Percentiles rank a stretch among this genome's conserved stretches.
Conservation (phyloP, 2,797 vertebrate species). For the Coregonus sp. region DNA sequence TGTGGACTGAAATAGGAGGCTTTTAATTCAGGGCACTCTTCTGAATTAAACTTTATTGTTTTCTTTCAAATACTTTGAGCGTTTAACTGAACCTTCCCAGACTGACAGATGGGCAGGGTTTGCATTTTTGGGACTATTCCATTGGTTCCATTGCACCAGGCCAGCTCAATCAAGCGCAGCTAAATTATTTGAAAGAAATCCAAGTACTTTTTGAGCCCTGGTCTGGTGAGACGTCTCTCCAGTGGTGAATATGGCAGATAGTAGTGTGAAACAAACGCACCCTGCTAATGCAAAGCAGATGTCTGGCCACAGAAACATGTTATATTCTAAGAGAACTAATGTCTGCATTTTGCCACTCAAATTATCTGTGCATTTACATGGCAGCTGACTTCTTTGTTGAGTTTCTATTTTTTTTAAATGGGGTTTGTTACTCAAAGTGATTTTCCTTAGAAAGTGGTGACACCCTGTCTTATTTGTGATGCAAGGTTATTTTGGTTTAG, state of each 20-base stretch:
- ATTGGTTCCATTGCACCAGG: neutral
- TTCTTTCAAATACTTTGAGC: slow-evolving; percentile 1
- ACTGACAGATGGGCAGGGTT: neutral
- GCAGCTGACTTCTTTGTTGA: slow-evolving; percentile 24
- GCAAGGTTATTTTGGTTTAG: neutral
- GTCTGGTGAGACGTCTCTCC: neutral
- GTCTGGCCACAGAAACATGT: slow-evolving; percentile 34
- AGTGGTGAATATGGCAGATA: neutral
- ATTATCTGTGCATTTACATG: slow-evolving; percentile 18
- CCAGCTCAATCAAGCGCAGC: too few species aligned
- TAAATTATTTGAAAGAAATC: neutral
- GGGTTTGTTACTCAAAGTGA: neutral
- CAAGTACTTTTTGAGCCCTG: neutral
- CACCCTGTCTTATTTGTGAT: neutral
- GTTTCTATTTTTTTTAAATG: slow-evolving; percentile 28
- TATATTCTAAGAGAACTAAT: slow-evolving; percentile 27
- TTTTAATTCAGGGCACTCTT: slow-evolving; percentile 13
- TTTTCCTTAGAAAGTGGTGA: neutral
- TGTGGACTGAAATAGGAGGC: neutral
- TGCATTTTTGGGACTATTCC: neutral
- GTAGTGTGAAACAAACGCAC: slow-evolving; percentile 11
- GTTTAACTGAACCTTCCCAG: too few species aligned
- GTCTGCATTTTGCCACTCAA: slow-evolving; percentile 29
- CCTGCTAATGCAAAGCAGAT: slow-evolving; percentile 52
- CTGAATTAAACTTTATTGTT: slow-evolving; percentile 24